Percentiles rank a stretch among this genome's conserved stretches.
Evolutionary conservation across 2,888 invertebrate species (phyloP).

Genomic region (Cryptocephalus moraei): DNA sequence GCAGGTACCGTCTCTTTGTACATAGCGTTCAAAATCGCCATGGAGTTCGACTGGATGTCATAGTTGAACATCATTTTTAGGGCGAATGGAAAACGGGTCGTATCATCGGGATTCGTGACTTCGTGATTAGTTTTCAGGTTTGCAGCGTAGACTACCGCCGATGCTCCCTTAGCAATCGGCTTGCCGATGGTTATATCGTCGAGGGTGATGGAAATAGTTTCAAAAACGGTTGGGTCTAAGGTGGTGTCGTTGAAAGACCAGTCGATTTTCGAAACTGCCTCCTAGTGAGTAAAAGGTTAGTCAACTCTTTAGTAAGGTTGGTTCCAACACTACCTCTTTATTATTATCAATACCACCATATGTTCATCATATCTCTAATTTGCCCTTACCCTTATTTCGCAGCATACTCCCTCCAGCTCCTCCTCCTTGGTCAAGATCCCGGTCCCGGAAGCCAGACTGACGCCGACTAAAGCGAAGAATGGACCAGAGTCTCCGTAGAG

Average conservation of each 20-base stretch:
- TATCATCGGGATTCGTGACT: constrained; percentile 12
- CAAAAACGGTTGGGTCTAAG: constrained; percentile 32
- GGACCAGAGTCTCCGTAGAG: constrained; percentile 61
- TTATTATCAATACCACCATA: not conserved
- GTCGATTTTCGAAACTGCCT: constrained; percentile 48
- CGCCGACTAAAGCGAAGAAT: constrained; percentile 64
- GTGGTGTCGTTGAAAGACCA: constrained; percentile 42
- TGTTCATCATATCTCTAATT: no score
- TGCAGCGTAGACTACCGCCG: constrained; percentile 70
- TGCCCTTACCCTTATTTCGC: constrained; percentile 57
- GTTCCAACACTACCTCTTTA: not conserved
- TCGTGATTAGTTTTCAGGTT: constrained; percentile 34
- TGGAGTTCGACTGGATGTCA: constrained; percentile 70
- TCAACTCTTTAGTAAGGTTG: not conserved
- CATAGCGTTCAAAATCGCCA: constrained; percentile 68
- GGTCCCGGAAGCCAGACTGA: constrained; percentile 61
- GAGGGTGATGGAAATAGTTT: constrained; percentile 42
- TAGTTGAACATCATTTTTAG: constrained; percentile 91
- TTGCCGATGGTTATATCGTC: constrained; percentile 56
- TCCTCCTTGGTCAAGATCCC: constrained; percentile 67
- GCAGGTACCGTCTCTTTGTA: constrained; percentile 73
- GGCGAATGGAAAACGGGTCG: constrained; percentile 52
- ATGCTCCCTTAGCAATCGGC: constrained; percentile 69
- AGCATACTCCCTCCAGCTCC: constrained; percentile 66
- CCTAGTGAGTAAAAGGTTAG: constrained; percentile 31